Conservation (phyloP, 2,797 vertebrate genomes). For the Notamacropus eugenii region DNA sequence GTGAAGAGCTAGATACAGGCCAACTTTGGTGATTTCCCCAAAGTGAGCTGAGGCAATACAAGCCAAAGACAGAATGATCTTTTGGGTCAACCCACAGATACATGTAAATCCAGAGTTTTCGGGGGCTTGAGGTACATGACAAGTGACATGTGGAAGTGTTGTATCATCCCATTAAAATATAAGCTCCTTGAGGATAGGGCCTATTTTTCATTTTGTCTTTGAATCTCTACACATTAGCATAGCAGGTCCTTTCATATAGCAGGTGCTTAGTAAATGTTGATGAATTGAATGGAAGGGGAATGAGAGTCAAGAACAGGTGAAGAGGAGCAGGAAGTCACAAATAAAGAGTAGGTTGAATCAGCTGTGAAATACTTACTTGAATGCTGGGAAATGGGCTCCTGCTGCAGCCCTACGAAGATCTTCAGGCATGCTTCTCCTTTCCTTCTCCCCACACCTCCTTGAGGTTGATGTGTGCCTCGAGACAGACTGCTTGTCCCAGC, state of each 20-base stretch:
- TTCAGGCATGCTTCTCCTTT: not conserved
- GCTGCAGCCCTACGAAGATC: not conserved
- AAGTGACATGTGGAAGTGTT: not conserved
- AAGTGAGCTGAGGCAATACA: not conserved
- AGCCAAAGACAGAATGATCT: not conserved
- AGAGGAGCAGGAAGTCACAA: not conserved
- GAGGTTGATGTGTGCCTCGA: not conserved
- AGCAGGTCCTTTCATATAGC: not conserved
- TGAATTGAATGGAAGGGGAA: not conserved
- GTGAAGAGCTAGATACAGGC: not conserved
- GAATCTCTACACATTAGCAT: not conserved
- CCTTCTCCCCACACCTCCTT: not conserved
- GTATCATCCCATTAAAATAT: not conserved
- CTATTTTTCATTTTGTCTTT: not conserved
- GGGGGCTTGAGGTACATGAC: not conserved
- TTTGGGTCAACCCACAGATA: not conserved
- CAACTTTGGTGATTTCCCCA: not conserved
- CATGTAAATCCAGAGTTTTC: not conserved
- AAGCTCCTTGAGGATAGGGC: not conserved
- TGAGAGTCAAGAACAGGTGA: not conserved
- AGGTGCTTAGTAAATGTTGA: not conserved
- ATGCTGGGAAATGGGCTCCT: not conserved
- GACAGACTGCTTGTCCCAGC: slow-evolving; percentile 9
- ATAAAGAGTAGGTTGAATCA: not conserved
- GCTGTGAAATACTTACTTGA: not conserved